phyloP scores from a whole-genome alignment of 2,888 invertebrate genomes.

The Limenitis camilla region DNA sequence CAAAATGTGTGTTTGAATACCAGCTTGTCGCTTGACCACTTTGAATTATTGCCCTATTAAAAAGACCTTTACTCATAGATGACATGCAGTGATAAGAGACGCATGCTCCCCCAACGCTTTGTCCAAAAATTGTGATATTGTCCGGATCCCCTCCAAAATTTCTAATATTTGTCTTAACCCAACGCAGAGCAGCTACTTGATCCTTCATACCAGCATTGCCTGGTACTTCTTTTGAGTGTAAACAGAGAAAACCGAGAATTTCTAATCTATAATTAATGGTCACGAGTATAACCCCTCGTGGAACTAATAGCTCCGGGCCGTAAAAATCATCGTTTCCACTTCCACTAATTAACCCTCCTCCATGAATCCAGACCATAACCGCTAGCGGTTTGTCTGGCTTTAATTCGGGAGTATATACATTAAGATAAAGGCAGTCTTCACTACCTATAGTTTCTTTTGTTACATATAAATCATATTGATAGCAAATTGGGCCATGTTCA shows the following conservation, averaged over 20 bases:
- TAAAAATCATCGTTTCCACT: slow-evolving; percentile 47
- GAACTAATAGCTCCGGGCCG: slow-evolving; percentile 53
- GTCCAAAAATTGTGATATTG: no score
- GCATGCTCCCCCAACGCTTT: no score
- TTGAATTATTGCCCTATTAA: slow-evolving; percentile 73
- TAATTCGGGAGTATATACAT: slow-evolving; percentile 47
- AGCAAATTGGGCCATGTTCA: slow-evolving; percentile 37
- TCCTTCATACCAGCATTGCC: no score
- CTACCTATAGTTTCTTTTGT: slow-evolving; percentile 28
- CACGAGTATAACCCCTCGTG: slow-evolving; percentile 48
- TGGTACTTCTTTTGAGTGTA: slow-evolving; percentile 42
- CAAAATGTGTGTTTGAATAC: slow-evolving; percentile 61
- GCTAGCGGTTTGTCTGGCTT: slow-evolving; percentile 23
- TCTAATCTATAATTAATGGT: slow-evolving; percentile 59
- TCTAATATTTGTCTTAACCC: no score
- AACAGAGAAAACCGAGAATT: slow-evolving; percentile 47
- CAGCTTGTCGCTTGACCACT: slow-evolving; percentile 74
- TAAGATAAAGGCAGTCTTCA: slow-evolving; percentile 50
- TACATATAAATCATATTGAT: slow-evolving; percentile 36
- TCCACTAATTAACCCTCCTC: slow-evolving; percentile 46
- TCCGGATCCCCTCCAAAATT: no score
- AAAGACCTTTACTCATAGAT: slow-evolving; percentile 47
- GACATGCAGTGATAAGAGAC: slow-evolving; percentile 28
- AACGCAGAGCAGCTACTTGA: no score
- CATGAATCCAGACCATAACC: slow-evolving; percentile 48